Evolutionary conservation across 2,888 invertebrate species (phyloP), one percentile per base, ranked within the genome.

Genomic region (Troides oblongomaculatus): DNA sequence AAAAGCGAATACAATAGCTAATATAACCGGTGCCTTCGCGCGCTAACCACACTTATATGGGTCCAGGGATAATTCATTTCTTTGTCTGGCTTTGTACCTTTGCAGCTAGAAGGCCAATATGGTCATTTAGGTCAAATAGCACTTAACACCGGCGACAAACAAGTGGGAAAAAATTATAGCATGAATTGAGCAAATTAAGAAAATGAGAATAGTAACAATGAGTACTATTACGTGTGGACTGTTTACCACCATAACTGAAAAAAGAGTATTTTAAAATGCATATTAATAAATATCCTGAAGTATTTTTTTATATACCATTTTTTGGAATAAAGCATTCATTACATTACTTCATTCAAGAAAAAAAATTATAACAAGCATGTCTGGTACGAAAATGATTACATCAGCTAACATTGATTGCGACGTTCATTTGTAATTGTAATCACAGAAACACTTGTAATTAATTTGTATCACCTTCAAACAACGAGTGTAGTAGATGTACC

Each of bases 101-200:
- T 66, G 71, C 68, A 66, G 70, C 69, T 76, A 80, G 84, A 85
- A 89, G 89, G 89, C 77, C 87, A 79, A 72, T 77, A 77, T 74
- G 83, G 84, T 87, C 85, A 90, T 90, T 89, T 86, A 85, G 88
- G 88, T 89, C 88, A 88, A 85, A 84, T 81, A 77, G 81, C 82
- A 78, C 79, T 78, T 82, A 80, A 76, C 74, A 75, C 70, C 76
- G 73, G 74, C 75, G 74, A 71, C 71, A 71, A 70, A 61, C 64
- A 59, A 25, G 59, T 53, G 60, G 30, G 23, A 50, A 63, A 66
- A 66, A 70, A 53, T 73, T 64, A 69, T 65, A 53, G 17, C 50
- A 59, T 53, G 30, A 57, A 17, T 66, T 63, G 46, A 43, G 62
- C 65, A 58, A 58, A 23, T 58, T 14, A 58, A 17, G 58, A 58